phyloP scores from a whole-genome alignment of 2,888 invertebrate species.

The Idaea straminata region DNA sequence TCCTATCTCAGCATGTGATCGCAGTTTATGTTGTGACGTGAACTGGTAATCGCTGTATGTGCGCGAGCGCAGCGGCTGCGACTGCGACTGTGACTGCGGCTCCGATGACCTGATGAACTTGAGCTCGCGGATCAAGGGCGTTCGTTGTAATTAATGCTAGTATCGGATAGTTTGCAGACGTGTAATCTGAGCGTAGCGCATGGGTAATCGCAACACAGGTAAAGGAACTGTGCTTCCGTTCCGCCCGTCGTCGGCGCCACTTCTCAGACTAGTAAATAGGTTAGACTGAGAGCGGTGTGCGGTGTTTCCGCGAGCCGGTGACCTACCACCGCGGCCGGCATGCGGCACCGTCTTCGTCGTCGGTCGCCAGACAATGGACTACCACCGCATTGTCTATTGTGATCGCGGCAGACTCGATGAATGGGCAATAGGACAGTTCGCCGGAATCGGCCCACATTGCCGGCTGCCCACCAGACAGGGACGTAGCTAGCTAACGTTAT shows the following conservation, averaged over 20 bases:
- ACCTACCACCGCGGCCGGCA: constrained; percentile 31
- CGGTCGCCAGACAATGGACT: constrained; percentile 54
- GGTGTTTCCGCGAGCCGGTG: constrained; percentile 53
- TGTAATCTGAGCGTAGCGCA: constrained; percentile 20
- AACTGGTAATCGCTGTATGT: constrained; percentile 14
- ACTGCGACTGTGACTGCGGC: constrained; percentile 6
- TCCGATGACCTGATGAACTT: constrained; percentile 20
- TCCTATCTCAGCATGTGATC: neutral
- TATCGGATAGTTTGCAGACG: constrained; percentile 15
- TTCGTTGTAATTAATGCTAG: constrained; percentile 14
- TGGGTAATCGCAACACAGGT: constrained; percentile 31
- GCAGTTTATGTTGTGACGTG: neutral
- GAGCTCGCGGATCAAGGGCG: constrained; percentile 27
- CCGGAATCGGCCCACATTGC: constrained; percentile 55
- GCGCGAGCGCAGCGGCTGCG: neutral
- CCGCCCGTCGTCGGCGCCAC: constrained; percentile 40
- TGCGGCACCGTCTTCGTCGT: neutral
- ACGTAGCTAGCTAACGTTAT: constrained; percentile 38
- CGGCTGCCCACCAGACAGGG: constrained; percentile 35
- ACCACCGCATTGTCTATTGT: constrained; percentile 67
- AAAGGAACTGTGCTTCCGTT: constrained; percentile 43
- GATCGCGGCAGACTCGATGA: constrained; percentile 58
- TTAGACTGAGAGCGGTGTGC: constrained; percentile 46
- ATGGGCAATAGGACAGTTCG: constrained; percentile 74
- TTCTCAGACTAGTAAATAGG: constrained; percentile 53